These are phyloP conservation scores for Hyppa rectilinea DNA, from an alignment of 2,888 invertebrate species.

Conservation along the genomic window DNA sequence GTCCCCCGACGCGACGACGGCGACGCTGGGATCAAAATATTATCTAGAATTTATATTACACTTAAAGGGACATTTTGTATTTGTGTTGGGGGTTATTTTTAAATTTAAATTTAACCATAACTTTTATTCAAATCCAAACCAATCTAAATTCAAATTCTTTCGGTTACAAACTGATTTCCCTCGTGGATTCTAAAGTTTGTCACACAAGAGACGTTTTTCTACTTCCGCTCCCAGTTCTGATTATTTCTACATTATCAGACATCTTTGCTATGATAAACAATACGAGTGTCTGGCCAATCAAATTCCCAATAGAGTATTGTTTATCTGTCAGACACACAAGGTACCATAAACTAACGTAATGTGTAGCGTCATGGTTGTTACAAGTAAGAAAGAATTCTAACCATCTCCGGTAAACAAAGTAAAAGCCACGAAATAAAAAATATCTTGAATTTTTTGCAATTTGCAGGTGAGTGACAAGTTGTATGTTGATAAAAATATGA, in stretches of 20 bases:
- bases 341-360: neutral
- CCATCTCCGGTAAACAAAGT: slow-evolving; percentile 1
- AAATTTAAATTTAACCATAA: no score
- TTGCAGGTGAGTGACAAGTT: no score
- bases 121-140: slow-evolving; percentile 1
- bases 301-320: slow-evolving; percentile 24
- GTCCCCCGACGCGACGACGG: no score
- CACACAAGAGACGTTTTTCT: slow-evolving; percentile 20
- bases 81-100: no score
- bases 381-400: slow-evolving; percentile 15
- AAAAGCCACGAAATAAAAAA: neutral
- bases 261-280: slow-evolving; percentile 1
- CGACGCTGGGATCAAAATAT: no score
- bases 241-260: slow-evolving; percentile 1
- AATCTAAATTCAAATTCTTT: slow-evolving; percentile 25
- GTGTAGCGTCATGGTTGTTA: neutral
- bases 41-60: no score
- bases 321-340: slow-evolving; percentile 17
- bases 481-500: no score
- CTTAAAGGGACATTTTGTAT: no score
- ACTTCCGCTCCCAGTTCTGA: slow-evolving; percentile 14
- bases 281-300: neutral
- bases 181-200: slow-evolving; percentile 12
- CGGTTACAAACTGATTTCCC: slow-evolving; percentile 42
- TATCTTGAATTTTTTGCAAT: no score